Evolutionary conservation across 2,113 vertebrate genomes (phyloP).

Genomic region (Pristiophorus japonicus): DNA sequence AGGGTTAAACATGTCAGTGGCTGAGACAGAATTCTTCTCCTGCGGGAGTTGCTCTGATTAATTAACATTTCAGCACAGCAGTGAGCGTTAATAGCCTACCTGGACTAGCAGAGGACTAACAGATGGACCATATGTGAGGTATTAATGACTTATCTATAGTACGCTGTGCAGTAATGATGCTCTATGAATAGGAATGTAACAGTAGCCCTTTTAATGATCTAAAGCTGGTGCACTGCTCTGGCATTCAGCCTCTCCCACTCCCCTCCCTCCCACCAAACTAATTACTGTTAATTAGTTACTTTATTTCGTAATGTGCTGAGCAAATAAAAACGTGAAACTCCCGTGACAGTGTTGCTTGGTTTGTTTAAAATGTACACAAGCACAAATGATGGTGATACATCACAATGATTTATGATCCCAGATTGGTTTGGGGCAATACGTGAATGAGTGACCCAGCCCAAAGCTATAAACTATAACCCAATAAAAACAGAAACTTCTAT

Average conservation of each 20-base stretch:
- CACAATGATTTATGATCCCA: not conserved
- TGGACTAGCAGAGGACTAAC: not conserved
- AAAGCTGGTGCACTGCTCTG: not conserved
- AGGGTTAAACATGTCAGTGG: not conserved
- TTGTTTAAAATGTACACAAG: not conserved
- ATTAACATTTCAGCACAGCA: conserved; percentile 20
- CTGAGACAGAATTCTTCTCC: not conserved
- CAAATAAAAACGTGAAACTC: not conserved
- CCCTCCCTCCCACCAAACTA: not conserved
- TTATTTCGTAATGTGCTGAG: conserved; percentile 27
- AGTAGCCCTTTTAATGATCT: not conserved
- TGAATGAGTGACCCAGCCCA: not conserved
- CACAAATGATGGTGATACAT: not conserved
- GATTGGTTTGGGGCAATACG: not conserved
- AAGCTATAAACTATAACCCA: not conserved
- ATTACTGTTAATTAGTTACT: conserved; percentile 18
- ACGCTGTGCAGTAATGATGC: not conserved
- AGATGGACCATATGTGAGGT: not conserved
- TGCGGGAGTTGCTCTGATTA: not conserved
- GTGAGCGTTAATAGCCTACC: not conserved
- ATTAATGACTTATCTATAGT: not conserved
- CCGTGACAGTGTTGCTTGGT: not conserved
- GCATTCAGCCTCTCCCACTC: not conserved
- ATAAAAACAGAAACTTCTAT: not conserved
- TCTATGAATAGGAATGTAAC: not conserved